Percentiles rank a stretch among this genome's conserved stretches.
Conservation (phyloP, 2,113 vertebrate genomes). For the Toxotes jaculatrix region DNA sequence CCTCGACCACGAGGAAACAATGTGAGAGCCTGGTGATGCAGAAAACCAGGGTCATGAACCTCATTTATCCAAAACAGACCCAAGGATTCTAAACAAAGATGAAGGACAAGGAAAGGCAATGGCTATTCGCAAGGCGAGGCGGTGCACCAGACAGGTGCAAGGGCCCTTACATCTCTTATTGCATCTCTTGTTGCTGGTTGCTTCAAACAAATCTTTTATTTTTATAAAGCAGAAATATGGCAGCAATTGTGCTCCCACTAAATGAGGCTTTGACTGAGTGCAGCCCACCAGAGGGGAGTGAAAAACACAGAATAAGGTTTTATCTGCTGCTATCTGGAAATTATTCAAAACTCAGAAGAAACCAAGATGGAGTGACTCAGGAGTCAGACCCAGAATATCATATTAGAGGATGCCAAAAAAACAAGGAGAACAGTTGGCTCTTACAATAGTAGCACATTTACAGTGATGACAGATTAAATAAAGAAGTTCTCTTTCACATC, state of each 20-base stretch:
- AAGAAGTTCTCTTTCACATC: slow-evolving; percentile 45
- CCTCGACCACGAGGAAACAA: slow-evolving; percentile 66
- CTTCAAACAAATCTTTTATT: slow-evolving; percentile 22
- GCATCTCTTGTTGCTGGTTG: slow-evolving; percentile 27
- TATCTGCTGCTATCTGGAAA: slow-evolving; percentile 40
- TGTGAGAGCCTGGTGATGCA: slow-evolving; percentile 70
- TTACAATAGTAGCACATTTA: slow-evolving; percentile 40
- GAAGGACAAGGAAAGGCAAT: slow-evolving; percentile 55
- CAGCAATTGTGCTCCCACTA: slow-evolving; percentile 70
- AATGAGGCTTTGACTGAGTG: slow-evolving; percentile 44
- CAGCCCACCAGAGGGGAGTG: slow-evolving; percentile 14
- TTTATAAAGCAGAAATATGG: slow-evolving; percentile 29
- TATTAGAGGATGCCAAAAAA: slow-evolving; percentile 31
- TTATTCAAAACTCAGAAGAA: slow-evolving; percentile 43
- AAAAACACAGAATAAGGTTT: slow-evolving; percentile 37
- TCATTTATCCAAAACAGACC: slow-evolving; percentile 74
- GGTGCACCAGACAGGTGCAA: slow-evolving; percentile 42
- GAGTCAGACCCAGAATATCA: slow-evolving; percentile 36
- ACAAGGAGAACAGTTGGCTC: slow-evolving; percentile 30
- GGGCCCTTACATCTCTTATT: slow-evolving; percentile 15
- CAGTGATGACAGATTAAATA: slow-evolving; percentile 49
- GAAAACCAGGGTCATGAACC: slow-evolving; percentile 75
- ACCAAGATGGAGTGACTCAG: slow-evolving; percentile 36
- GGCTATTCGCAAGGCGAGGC: slow-evolving; percentile 25
- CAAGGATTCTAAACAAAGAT: slow-evolving; percentile 68